A percentile compares a stretch with the other conserved stretches of the same genome.
These are phyloP conservation scores for Panurus biarmicus DNA, from an alignment of 2,113 vertebrate genomes.

Conservation along the genomic window DNA sequence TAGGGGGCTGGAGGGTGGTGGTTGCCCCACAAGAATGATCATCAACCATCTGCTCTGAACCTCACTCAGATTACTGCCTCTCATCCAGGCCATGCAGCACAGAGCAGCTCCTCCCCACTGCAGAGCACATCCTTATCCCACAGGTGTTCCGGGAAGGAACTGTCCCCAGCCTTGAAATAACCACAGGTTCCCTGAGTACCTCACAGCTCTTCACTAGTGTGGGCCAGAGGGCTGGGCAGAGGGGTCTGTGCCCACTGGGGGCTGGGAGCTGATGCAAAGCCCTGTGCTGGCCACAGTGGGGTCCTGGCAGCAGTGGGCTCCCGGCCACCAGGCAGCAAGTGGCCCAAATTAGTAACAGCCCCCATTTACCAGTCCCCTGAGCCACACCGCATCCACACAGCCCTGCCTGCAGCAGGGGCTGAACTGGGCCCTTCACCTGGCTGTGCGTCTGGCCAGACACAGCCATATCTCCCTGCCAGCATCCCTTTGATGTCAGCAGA, in stretches of 20 bases:
- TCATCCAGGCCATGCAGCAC: not conserved
- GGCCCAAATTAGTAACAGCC: not conserved
- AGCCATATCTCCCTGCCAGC: not conserved
- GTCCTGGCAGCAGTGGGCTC: not conserved
- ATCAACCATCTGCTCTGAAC: not conserved
- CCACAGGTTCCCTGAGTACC: not conserved
- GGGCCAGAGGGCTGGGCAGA: not conserved
- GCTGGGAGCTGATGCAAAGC: not conserved
- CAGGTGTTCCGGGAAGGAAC: not conserved
- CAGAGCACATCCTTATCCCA: not conserved
- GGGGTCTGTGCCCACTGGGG: not conserved
- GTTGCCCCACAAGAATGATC: not conserved
- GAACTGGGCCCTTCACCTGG: not conserved
- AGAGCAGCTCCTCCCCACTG: not conserved
- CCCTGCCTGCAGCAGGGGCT: not conserved
- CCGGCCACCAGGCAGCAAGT: not conserved
- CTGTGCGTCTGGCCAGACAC: rapidly evolving
- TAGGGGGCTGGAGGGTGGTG: not conserved
- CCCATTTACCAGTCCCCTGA: not conserved
- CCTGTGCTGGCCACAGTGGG: not conserved
- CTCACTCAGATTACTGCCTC: not conserved
- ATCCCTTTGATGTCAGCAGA: not conserved
- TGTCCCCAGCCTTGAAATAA: not conserved
- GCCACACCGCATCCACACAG: rapidly evolving
- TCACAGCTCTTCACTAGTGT: not conserved